These are phyloP conservation scores for Tricholaema leucomelas DNA, from an alignment of 2,113 vertebrate genomes.

Conservation along the genomic window DNA sequence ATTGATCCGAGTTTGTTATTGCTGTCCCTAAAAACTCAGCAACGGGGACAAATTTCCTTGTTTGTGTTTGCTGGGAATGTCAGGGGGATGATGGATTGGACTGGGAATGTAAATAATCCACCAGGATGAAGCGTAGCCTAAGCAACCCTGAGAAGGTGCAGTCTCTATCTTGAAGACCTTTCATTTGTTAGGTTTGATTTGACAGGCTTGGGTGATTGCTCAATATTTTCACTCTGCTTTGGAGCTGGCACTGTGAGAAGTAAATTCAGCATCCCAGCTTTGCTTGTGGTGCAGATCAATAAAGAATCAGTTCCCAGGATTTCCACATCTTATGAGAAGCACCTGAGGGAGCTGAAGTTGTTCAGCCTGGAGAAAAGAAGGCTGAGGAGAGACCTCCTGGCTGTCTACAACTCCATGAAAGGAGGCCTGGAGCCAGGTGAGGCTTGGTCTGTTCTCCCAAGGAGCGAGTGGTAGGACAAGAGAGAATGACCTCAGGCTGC, in stretches of 20 bases:
- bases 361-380: too few species aligned
- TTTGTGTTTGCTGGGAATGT: constrained; percentile 17
- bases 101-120: not conserved
- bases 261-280: not conserved
- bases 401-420: too few species aligned
- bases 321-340: too few species aligned
- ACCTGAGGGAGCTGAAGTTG: not conserved
- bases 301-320: not conserved
- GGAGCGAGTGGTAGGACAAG: too few species aligned
- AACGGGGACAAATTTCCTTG: not conserved
- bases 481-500: too few species aligned
- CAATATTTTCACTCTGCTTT: not conserved
- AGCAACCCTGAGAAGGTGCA: not conserved
- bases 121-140: not conserved
- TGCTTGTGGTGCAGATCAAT: not conserved
- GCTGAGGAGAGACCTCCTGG: too few species aligned
- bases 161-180: not conserved
- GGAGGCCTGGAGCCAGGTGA: too few species aligned
- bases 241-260: constrained; percentile 12
- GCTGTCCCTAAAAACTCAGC: not conserved
- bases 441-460: too few species aligned
- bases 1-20: not conserved
- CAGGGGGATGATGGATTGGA: constrained; percentile 36
- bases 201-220: not conserved
- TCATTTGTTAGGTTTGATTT: not conserved